These are phyloP conservation scores for Zeugodacus cucurbitae DNA, from an alignment of 1,140 invertebrate species.

Conservation along the genomic window DNA sequence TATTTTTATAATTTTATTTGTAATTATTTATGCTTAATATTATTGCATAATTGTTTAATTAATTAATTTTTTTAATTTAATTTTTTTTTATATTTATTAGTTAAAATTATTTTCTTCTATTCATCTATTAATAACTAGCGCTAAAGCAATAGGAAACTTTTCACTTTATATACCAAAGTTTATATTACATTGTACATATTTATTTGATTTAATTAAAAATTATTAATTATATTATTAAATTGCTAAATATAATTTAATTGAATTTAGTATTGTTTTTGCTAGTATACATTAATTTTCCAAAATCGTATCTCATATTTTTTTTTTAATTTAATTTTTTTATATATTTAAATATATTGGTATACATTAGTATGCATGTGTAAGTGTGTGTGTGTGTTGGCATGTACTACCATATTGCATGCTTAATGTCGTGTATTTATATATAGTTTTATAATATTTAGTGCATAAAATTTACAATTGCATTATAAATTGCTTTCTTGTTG, in stretches of 20 bases:
- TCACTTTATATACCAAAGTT: not conserved
- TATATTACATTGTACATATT: slow-evolving; percentile 16
- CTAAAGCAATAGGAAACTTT: slow-evolving; percentile 38
- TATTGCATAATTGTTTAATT: not conserved
- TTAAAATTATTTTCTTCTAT: too few relatives aligned
- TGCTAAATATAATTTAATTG: not conserved
- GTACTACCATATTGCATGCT: not conserved
- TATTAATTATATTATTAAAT: not conserved
- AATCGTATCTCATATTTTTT: not conserved
- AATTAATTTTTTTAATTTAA: not conserved
- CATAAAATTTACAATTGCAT: not conserved
- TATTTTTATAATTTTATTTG: not conserved
- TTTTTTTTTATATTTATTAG: too few relatives aligned
- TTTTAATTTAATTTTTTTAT: not conserved
- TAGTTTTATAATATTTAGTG: not conserved
- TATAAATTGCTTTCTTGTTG: not conserved
- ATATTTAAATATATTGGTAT: not conserved
- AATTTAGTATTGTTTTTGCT: slow-evolving; percentile 38
- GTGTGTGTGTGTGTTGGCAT: not conserved
- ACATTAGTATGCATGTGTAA: not conserved
- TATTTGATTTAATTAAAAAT: slow-evolving; percentile 12
- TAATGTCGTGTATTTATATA: not conserved
- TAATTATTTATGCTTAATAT: not conserved
- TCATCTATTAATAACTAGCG: too few relatives aligned
- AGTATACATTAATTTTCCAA: not conserved